Evolutionary conservation across 2,888 invertebrate genomes (phyloP), one percentile per base, ranked within the genome.

Genomic region (Orthosia cruda): DNA sequence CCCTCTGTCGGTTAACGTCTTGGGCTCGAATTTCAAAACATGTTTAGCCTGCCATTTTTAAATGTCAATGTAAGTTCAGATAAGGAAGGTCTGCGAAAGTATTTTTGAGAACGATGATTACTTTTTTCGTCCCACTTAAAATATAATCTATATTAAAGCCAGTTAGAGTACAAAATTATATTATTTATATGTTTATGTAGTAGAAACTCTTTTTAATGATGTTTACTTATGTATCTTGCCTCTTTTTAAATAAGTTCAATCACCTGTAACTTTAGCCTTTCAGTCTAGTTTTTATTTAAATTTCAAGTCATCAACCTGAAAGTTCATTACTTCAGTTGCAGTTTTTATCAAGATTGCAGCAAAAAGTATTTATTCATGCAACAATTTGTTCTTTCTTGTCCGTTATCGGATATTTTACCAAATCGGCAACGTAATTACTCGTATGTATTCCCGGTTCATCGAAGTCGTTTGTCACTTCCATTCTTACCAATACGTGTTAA

Each of bases 401-500:
- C 20, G 71, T 58, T 75, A 73, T 70, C 55, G 20, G 15, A 52
- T 74, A 78, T 61, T 66, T 70, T 63, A 40, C 59, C 73, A 80
- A 55, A 7, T 49, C 15, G 7, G 54, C 18, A 18, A 23, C 20
- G 5, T 64, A 71, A 80, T 71, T 71, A 80, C 64, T 62, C 40
- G 70, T 26, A 57, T 65, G 81, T 75, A 82, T 65, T 74, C 49
- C 77, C 61, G 84, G 81, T 89, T 85, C 83, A 80, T 78, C 83
- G 81, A 88, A 91, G 83, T 85, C 85, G 90, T 92, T 90, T 89
- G 89, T 91, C 92, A 90, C 80, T 88, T 88, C 63, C 77, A 82
- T 85, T 89, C 87, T 87, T 82, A 69, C 71, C 58, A 70, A 78
- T 71, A 58, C 68, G 58, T 61, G 65, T 64, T 69, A 77, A 83